Evolutionary conservation across 2,888 invertebrate species (phyloP).

Genomic region (Ectropis crepuscularia): DNA sequence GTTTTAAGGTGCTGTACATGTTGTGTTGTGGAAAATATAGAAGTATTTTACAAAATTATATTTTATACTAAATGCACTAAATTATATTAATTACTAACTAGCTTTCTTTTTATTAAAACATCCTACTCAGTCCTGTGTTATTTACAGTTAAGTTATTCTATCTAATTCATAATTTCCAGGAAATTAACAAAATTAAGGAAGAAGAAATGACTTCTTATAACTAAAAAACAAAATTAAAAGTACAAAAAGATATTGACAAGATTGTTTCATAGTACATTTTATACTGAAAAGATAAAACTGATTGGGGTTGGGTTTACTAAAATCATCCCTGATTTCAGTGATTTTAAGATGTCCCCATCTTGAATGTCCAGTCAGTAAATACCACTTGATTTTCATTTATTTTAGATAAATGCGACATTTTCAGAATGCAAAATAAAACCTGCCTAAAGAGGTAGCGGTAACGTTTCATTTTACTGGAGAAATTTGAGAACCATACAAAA

Average conservation of each 20-base stretch:
- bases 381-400: too few species aligned
- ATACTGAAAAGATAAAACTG: not conserved
- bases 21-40: constrained; percentile 45
- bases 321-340: too few species aligned
- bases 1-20: constrained; percentile 46
- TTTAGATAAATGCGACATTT: too few species aligned
- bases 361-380: too few species aligned
- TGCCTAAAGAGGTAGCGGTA: too few species aligned
- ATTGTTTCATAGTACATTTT: not conserved
- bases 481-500: too few species aligned
- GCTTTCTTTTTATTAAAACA: constrained; percentile 46
- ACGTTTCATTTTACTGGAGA: too few species aligned
- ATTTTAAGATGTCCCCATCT: too few species aligned
- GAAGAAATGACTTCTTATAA: not conserved
- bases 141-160: constrained; percentile 20
- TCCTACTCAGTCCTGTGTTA: constrained; percentile 47
- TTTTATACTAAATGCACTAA: constrained; percentile 46
- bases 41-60: constrained; percentile 33
- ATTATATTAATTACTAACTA: constrained; percentile 60
- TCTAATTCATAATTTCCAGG: constrained; percentile 7
- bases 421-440: too few species aligned
- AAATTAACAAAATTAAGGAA: constrained; percentile 2
- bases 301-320: too few species aligned
- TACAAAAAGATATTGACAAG: not conserved
- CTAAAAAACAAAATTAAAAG: not conserved